Evolutionary conservation across 2,888 invertebrate species (phyloP).

Genomic region (Dicyrtoma fusca): DNA sequence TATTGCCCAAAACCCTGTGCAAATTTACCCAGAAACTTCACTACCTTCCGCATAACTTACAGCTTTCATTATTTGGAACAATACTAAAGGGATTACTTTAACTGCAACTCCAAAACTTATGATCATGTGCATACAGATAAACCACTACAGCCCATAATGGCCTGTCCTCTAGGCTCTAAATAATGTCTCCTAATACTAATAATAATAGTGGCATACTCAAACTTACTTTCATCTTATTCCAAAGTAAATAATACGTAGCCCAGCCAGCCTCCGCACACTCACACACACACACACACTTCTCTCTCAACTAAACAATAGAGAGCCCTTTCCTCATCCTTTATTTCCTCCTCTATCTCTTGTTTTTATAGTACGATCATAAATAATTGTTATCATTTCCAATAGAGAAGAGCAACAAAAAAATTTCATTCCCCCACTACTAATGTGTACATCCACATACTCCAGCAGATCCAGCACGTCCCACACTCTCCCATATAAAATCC

Average conservation of each 20-base stretch:
- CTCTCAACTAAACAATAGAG: too few relatives aligned
- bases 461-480: too few relatives aligned
- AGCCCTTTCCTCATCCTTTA: too few relatives aligned
- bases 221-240: conserved; percentile 8
- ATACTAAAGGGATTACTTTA: conserved; percentile 42
- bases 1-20: conserved; percentile 32
- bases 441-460: too few relatives aligned
- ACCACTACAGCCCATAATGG: conserved; percentile 21
- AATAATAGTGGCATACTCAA: not conserved
- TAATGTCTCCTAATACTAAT: conserved; percentile 23
- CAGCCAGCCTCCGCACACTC: not conserved
- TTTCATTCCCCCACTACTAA: too few relatives aligned
- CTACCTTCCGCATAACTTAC: conserved; percentile 34
- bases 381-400: too few relatives aligned
- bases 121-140: conserved; percentile 31
- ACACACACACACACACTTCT: too few relatives aligned
- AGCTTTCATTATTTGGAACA: conserved; percentile 40
- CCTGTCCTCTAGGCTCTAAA: conserved; percentile 29
- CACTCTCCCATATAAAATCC: too few relatives aligned
- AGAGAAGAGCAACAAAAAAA: too few relatives aligned
- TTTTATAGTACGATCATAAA: too few relatives aligned
- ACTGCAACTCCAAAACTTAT: conserved; percentile 29
- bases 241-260: not conserved
- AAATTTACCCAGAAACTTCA: conserved; percentile 36
- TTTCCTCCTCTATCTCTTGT: too few relatives aligned